Evolutionary conservation across 1,140 invertebrate species (phyloP).

Genomic region (Andricus grossulariae): DNA sequence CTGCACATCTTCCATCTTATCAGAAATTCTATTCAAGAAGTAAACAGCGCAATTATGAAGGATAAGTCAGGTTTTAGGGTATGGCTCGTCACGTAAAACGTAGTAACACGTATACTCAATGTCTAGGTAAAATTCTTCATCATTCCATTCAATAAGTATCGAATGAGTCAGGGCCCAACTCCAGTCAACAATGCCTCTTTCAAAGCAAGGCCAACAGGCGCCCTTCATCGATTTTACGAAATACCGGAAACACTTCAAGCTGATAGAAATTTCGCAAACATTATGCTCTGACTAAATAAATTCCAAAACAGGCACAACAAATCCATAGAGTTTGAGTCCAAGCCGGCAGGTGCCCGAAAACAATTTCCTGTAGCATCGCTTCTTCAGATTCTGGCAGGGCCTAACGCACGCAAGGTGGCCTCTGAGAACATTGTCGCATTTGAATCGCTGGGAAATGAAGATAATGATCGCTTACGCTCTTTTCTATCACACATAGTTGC

Average conservation of each 20-base stretch:
- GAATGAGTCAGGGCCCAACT: neutral
- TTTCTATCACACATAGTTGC: neutral
- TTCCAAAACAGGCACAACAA: neutral
- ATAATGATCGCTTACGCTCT: neutral
- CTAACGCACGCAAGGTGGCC: neutral
- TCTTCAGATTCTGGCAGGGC: neutral
- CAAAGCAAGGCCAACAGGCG: neutral
- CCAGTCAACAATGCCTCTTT: neutral
- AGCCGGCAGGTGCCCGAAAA: neutral
- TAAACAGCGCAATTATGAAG: neutral
- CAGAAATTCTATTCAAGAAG: neutral
- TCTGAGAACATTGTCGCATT: neutral
- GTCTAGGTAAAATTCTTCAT: neutral
- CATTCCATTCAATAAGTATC: neutral
- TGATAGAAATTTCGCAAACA: neutral
- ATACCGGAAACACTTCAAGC: neutral
- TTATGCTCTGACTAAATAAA: neutral
- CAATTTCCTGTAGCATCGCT: neutral
- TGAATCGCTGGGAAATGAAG: neutral
- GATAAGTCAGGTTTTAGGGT: neutral
- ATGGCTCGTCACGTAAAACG: neutral
- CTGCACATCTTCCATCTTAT: neutral
- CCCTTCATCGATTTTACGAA: neutral
- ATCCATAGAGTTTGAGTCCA: neutral
- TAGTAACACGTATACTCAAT: neutral